phyloP scores from a whole-genome alignment of 1,140 invertebrate genomes.

The Maconellicoccus hirsutus region DNA sequence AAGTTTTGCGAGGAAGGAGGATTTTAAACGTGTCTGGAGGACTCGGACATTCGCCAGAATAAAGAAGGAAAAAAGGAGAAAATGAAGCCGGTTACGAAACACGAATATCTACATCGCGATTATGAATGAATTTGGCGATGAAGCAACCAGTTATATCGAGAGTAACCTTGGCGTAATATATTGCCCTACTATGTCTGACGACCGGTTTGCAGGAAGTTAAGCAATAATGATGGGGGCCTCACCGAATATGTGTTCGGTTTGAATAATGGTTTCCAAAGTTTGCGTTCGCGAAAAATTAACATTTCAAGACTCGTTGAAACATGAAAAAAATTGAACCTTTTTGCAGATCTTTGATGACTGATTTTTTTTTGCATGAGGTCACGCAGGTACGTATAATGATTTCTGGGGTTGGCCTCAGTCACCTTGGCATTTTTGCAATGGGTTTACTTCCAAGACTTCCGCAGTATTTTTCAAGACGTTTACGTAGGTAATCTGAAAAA shows the following conservation, averaged over 20 bases:
- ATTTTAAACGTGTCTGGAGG: neutral
- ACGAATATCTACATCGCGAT: slow-evolving; percentile 13
- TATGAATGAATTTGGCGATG: slow-evolving; percentile 22
- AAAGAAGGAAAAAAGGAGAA: neutral
- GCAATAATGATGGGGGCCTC: slow-evolving; percentile 17
- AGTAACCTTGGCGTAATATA: slow-evolving; percentile 21
- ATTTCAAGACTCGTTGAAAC: too few relatives aligned
- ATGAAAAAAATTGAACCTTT: too few relatives aligned
- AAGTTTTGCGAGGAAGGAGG: neutral
- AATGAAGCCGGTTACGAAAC: slow-evolving; percentile 2
- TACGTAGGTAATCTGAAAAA: too few relatives aligned
- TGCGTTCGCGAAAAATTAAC: neutral
- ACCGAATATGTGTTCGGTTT: slow-evolving; percentile 8
- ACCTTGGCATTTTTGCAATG: too few relatives aligned
- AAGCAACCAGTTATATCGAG: slow-evolving; percentile 21
- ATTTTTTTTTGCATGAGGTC: too few relatives aligned
- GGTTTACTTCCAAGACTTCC: too few relatives aligned
- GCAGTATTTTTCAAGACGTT: too few relatives aligned
- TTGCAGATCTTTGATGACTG: too few relatives aligned
- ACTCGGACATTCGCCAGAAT: slow-evolving; percentile 7
- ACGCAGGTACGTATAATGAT: too few relatives aligned
- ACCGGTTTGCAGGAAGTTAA: slow-evolving; percentile 22
- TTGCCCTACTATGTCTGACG: slow-evolving; percentile 18
- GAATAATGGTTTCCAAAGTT: neutral
- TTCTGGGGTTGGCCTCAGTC: too few relatives aligned